Base-by-base conservation (phyloP, 2,797 vertebrate genomes). In the Macropodus opercularis region DNA sequence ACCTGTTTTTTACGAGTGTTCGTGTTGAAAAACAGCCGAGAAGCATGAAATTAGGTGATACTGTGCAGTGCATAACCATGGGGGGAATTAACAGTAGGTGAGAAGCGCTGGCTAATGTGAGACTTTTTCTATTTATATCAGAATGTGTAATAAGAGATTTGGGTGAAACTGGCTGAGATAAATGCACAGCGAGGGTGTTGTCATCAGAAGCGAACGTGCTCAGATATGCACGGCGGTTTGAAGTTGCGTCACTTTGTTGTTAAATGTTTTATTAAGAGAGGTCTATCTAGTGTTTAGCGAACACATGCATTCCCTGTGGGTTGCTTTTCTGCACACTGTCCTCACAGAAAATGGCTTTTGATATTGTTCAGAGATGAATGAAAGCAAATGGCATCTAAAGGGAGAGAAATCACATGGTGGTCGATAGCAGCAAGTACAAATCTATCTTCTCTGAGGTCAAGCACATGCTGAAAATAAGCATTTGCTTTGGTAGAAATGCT, bases 401-500 rank as follows among this genome's bases (percentile, higher is more conserved):
- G 2, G 19, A 44, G 26, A 55, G 12, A n/a, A 35, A 69, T 38
- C 53, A 17, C 6, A 6, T 8, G 13, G 31, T n/a, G 0, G 29
- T 61, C 59, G 23, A 69, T 67, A 59, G 64, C 60, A n/a, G 23
- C 29, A 42, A 34, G 51, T 59, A 64, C 18, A 54, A 75, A 69
- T 75, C 38, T 9, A 43, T 66, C 50, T 66, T 60, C 55, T 67
- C 36, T 71, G 51, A 75, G 34, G 13, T 18, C 27, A 42, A 57
- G 17, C 24, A 17, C 26, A 36, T 5, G 8, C 38, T 47, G 34
- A 50, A 73, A 68, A 64, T 49, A 60, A 51, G 34, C 42, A 49
- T 65, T 75, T 27, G 24, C 36, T 70, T 55, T 53, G 32, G 63
- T 56, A 74, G 22, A 47, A 72, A 65, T 46, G 17, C 56, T 72